phyloP scores from a whole-genome alignment of 2,113 vertebrate species.

The Ahaetulla prasina region DNA sequence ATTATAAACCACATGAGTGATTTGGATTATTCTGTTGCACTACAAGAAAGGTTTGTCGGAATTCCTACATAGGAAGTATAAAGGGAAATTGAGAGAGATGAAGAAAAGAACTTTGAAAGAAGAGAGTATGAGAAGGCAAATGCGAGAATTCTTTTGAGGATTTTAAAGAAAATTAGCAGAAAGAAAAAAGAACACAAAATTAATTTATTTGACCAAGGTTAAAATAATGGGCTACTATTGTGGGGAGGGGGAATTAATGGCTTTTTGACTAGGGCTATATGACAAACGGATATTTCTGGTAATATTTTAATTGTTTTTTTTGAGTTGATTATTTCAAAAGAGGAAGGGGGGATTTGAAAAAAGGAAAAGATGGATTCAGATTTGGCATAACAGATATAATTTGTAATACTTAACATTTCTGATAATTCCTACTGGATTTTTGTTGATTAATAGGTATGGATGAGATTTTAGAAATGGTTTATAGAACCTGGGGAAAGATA shows the following conservation, averaged over 20 bases:
- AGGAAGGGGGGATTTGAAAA: not conserved
- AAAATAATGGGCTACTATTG: not conserved
- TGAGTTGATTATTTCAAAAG: not conserved
- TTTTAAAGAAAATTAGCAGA: not conserved
- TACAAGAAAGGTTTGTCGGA: not conserved
- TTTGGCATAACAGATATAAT: not conserved
- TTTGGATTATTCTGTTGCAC: not conserved
- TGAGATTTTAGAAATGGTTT: not conserved
- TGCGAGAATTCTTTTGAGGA: not conserved
- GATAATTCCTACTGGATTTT: not conserved
- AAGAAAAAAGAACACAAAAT: not conserved
- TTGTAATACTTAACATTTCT: not conserved
- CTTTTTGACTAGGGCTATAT: not conserved
- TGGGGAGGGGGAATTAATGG: no score
- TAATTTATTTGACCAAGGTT: not conserved
- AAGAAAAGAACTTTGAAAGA: not conserved
- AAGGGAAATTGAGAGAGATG: not conserved
- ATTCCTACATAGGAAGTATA: not conserved
- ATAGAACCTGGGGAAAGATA: not conserved
- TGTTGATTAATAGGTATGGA: not conserved
- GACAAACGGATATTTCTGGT: not conserved
- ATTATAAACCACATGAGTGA: not conserved
- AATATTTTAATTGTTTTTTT: not conserved
- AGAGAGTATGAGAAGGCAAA: not conserved
- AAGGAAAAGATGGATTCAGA: not conserved